phyloP scores from a whole-genome alignment of 2,888 invertebrate species.

The Eupithecia dodoneata region DNA sequence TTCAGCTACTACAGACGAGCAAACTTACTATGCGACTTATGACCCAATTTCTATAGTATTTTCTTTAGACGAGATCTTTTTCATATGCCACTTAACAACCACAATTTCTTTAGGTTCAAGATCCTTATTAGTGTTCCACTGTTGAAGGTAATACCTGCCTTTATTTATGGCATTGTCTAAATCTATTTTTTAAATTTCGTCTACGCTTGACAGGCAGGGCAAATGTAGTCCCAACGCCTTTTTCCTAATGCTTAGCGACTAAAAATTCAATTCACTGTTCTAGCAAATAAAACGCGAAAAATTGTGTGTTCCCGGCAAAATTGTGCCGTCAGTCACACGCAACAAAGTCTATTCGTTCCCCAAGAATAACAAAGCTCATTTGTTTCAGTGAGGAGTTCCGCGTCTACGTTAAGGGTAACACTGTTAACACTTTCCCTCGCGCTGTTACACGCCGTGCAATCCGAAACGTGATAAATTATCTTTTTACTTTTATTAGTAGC shows the following conservation, averaged over 20 bases:
- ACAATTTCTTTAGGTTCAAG: background rate
- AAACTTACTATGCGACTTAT: slow-evolving; percentile 11
- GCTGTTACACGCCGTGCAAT: slow-evolving; percentile 66
- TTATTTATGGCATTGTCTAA: no score
- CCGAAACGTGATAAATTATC: slow-evolving; percentile 79
- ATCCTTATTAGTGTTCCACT: background rate
- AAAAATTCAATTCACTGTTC: slow-evolving; percentile 1
- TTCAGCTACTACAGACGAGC: slow-evolving; percentile 6
- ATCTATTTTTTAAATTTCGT: background rate
- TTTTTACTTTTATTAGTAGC: slow-evolving; percentile 38
- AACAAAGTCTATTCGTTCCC: slow-evolving; percentile 31
- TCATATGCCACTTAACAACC: background rate
- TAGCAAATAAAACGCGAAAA: slow-evolving; percentile 6
- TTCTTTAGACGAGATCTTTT: no score
- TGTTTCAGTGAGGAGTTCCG: slow-evolving; percentile 79
- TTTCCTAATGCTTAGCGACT: background rate
- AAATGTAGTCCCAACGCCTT: background rate
- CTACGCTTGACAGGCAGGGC: background rate
- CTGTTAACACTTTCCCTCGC: slow-evolving; percentile 74
- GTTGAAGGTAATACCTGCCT: no score
- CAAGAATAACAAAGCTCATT: slow-evolving; percentile 59
- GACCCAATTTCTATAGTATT: background rate
- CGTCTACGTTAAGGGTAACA: slow-evolving; percentile 67
- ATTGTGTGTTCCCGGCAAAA: slow-evolving; percentile 16
- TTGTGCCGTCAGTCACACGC: slow-evolving; percentile 18